phyloP scores from a whole-genome alignment of 2,888 invertebrate species.

The Dynastes tityus region DNA sequence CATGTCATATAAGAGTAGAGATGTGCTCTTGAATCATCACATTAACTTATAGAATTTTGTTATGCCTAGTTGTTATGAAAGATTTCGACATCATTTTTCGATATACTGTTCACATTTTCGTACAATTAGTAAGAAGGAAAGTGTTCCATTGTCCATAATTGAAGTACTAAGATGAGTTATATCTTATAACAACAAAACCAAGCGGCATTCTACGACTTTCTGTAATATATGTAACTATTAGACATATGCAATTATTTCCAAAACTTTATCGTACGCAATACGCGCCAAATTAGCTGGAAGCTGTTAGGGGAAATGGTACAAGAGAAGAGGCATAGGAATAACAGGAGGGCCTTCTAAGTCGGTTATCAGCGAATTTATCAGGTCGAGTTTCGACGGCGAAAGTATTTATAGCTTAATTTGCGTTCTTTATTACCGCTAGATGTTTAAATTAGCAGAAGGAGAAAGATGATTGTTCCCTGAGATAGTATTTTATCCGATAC shows the following conservation, averaged over 20 bases:
- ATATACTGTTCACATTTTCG: too few species aligned
- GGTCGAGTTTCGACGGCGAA: slow-evolving; percentile 67
- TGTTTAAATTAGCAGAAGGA: slow-evolving; percentile 64
- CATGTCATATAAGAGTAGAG: too few species aligned
- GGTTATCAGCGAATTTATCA: slow-evolving; percentile 65
- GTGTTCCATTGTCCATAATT: too few species aligned
- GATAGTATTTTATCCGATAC: slow-evolving; percentile 49
- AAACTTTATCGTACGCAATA: slow-evolving; percentile 34
- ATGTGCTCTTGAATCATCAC: too few species aligned
- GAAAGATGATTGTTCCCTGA: slow-evolving; percentile 55
- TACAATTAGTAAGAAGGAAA: too few species aligned
- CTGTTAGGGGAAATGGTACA: slow-evolving; percentile 31
- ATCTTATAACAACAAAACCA: too few species aligned
- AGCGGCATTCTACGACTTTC: too few species aligned
- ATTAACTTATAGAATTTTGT: too few species aligned
- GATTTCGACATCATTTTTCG: too few species aligned
- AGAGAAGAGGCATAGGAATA: slow-evolving; percentile 39
- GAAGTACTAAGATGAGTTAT: too few species aligned
- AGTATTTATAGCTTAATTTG: slow-evolving; percentile 69
- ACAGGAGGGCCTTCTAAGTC: slow-evolving; percentile 51
- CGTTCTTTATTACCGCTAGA: slow-evolving; percentile 65
- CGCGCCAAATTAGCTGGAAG: slow-evolving; percentile 53
- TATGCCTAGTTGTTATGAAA: too few species aligned
- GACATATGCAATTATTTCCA: slow-evolving; percentile 1
- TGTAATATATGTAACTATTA: background rate